Percentiles rank a stretch among this genome's conserved stretches.
phyloP scores from a whole-genome alignment of 2,888 invertebrate genomes.

The Neoaliturus tenellus region DNA sequence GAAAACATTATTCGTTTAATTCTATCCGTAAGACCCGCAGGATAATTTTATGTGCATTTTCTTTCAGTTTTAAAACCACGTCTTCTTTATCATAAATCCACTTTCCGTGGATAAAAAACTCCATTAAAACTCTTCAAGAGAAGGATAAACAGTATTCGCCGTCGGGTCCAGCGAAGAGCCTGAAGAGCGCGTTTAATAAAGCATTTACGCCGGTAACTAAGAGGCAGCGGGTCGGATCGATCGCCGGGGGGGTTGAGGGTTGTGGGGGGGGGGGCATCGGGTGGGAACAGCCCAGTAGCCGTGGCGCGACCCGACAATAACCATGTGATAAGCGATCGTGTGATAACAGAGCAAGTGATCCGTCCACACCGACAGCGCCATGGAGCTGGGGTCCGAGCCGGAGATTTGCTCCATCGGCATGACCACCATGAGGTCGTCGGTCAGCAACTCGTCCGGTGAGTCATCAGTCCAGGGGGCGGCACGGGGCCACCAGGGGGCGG shows the following conservation, averaged over 20 bases:
- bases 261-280: background rate
- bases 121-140: no score
- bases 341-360: background rate
- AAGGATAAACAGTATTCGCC: no score
- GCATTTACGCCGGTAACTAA: slow-evolving; percentile 49
- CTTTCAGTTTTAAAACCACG: no score
- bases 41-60: no score
- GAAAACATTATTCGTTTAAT: no score
- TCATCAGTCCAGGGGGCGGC: background rate
- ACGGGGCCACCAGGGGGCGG: background rate
- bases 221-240: slow-evolving; percentile 40
- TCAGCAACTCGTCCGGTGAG: slow-evolving; percentile 74
- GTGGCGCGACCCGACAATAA: slow-evolving; percentile 15
- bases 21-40: no score
- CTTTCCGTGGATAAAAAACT: no score
- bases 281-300: background rate
- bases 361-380: slow-evolving; percentile 57
- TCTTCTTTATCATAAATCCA: no score
- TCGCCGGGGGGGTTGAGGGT: slow-evolving; percentile 9
- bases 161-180: background rate
- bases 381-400: slow-evolving; percentile 53
- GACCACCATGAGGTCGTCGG: slow-evolving; percentile 81
- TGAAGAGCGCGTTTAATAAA: slow-evolving; percentile 2
- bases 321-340: slow-evolving; percentile 21
- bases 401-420: slow-evolving; percentile 93